phyloP scores from a whole-genome alignment of 2,113 vertebrate species.

The Platysteira castanea region DNA sequence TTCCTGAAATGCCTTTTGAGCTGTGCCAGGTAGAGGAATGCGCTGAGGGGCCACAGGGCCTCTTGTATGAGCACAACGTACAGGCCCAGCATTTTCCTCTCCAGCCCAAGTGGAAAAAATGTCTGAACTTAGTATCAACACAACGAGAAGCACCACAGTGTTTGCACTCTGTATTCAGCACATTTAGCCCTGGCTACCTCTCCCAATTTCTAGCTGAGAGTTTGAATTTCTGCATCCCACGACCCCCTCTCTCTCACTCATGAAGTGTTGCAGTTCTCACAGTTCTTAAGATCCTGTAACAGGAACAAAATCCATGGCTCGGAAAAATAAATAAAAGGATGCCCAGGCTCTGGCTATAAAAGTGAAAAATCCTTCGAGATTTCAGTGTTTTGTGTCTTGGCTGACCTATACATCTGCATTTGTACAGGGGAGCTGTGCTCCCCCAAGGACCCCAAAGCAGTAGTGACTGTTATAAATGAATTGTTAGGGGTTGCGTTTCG shows the following conservation, averaged over 20 bases:
- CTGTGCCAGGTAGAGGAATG: background rate
- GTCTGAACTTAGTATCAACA: background rate
- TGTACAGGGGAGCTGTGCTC: background rate
- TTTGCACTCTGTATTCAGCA: background rate
- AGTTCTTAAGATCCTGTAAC: background rate
- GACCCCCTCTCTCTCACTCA: background rate
- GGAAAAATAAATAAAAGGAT: background rate
- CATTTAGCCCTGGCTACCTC: background rate
- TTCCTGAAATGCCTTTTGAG: background rate
- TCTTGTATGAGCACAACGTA: background rate
- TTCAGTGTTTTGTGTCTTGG: background rate
- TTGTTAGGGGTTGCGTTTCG: too few relatives aligned
- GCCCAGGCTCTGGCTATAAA: background rate
- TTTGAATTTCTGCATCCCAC: background rate
- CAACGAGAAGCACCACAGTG: background rate
- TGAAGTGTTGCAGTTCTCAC: background rate
- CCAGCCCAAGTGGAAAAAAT: background rate
- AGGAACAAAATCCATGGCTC: background rate
- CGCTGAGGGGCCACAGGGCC: too few relatives aligned
- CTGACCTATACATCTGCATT: background rate
- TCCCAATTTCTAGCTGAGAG: background rate
- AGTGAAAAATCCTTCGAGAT: background rate
- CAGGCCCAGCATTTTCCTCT: background rate
- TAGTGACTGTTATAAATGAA: too few relatives aligned
- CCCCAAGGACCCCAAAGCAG: background rate